Conservation (phyloP, 2,888 invertebrate genomes). For the Onthophagus sagittarius region DNA sequence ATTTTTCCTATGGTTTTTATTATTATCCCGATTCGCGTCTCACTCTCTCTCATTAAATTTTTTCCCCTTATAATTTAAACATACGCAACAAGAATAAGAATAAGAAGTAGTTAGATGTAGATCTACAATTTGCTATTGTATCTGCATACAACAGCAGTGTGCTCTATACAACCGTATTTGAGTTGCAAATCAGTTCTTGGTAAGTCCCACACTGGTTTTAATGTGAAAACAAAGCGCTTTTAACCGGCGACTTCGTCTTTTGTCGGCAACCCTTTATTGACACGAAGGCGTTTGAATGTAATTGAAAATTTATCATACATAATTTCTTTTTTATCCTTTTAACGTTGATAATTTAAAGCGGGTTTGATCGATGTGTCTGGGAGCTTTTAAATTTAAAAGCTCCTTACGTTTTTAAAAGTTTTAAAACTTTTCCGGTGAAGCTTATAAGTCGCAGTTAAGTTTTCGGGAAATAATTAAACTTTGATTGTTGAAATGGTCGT, state of each 20-base stretch:
- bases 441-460: not conserved
- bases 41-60: not conserved
- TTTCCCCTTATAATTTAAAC: not conserved
- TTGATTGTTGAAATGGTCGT: not conserved
- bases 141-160: not conserved
- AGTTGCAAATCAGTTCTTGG: not conserved
- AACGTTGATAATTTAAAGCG: not conserved
- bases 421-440: not conserved
- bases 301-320: not conserved
- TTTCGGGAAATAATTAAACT: not conserved
- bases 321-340: not conserved
- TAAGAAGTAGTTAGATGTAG: not conserved
- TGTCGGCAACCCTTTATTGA: not conserved
- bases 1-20: not conserved
- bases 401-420: not conserved
- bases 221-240: not conserved
- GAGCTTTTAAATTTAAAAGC: not conserved
- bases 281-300: not conserved
- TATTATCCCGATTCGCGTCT: not conserved
- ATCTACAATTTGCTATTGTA: not conserved
- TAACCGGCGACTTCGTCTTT: not conserved
- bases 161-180: not conserved
- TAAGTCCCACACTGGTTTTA: not conserved
- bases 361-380: no score
- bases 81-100: not conserved